phyloP scores from a whole-genome alignment of 2,888 invertebrate species.

The Phymatocera aterrima region DNA sequence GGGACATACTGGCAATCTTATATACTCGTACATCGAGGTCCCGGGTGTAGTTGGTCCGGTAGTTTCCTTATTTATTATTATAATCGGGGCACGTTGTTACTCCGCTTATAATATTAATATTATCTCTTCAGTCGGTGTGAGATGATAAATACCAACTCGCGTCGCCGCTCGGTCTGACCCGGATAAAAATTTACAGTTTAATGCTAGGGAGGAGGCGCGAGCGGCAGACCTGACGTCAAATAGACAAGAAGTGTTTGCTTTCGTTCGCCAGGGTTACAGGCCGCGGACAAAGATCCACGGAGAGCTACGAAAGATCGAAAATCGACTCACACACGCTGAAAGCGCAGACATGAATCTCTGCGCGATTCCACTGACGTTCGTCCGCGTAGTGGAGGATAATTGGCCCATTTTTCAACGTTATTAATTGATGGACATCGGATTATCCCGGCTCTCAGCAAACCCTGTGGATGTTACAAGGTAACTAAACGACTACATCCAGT shows the following conservation, averaged over 20 bases:
- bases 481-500: background rate
- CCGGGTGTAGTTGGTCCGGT: conserved; percentile 45
- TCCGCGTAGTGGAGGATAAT: no score
- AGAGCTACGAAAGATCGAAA: background rate
- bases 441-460: background rate
- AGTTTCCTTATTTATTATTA: conserved; percentile 59
- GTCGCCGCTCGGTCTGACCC: conserved; percentile 32
- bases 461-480: background rate
- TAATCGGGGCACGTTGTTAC: conserved; percentile 42
- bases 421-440: no score
- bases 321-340: background rate
- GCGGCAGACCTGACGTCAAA: conserved; percentile 7
- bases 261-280: background rate
- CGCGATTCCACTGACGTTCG: no score
- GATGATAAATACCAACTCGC: conserved; percentile 49
- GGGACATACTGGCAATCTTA: conserved; percentile 47
- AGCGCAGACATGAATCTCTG: background rate
- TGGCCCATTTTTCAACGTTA: no score
- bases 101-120: conserved; percentile 54
- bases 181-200: conserved; percentile 42
- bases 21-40: conserved; percentile 25
- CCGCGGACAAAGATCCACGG: background rate
- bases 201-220: background rate
- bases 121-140: conserved; percentile 52
- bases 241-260: conserved; percentile 27